Base-by-base conservation (phyloP, 1,140 invertebrate species). In the Octopus sinensis region DNA sequence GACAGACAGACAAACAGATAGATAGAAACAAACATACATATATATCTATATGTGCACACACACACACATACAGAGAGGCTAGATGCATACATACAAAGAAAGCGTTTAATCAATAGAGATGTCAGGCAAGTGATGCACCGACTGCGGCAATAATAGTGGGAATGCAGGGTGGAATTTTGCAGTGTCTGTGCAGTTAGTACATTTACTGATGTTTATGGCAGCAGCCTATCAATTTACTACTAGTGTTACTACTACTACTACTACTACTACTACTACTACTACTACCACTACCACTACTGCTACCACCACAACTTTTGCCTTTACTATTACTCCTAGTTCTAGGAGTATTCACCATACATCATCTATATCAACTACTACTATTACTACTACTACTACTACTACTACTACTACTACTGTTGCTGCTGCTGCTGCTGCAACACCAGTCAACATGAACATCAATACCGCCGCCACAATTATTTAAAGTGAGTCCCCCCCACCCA, bases 241-340 rank as follows among this genome's bases (percentile, higher is more conserved):
- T 56, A 43, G 13, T 79, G 23, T 43, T 51, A 13, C 54, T 79
- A 53, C 54, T 79, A 53, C 54, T 79, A 51, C 54, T 79, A 53
- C 78, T 79, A 54, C 51, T 79, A 53, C 54, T 79, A 53, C 78
- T 79, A 23, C 23, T 79, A 53, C 53, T 53, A 53, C 53, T 56
- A 43, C 2, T 79, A 3, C 3, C 4, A 13, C 54, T 79, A 53
- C 54, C 4, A 53, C 54, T 79, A 51, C 54, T 79, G 4, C 78
- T 79, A 54, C 51, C 4, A 53, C 54, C 54, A 53, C 53, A 62
- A 53, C 78, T 79, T 23, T 4, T 79, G 78, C 54, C 43, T 23
- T 56, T 79, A 53, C 54, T 79, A 53, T 56, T 79, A 4, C 54
- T 79, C 13, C 78, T 79, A 54, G 2, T 79, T 17, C 51, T 79